Conservation (phyloP, 2,113 vertebrate species). For the Brienomyrus brachyistius region DNA sequence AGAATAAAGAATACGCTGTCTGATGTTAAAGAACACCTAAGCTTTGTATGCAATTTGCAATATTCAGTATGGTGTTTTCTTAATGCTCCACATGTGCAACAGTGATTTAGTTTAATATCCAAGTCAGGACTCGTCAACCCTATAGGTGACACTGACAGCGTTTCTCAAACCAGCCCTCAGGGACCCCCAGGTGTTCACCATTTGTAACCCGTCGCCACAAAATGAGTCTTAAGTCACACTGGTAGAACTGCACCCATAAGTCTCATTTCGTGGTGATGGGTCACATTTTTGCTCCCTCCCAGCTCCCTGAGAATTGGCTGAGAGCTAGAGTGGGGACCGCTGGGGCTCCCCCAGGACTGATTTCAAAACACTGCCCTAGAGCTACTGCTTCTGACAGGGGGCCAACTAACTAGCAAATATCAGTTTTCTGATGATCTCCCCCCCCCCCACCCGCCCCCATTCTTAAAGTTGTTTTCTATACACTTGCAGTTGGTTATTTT, state of each 20-base stretch:
- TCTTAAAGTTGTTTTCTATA: background rate
- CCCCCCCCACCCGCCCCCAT: background rate
- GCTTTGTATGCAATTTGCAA: background rate
- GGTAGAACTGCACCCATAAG: no score
- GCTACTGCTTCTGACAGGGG: no score
- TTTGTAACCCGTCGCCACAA: no score
- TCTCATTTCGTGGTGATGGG: no score
- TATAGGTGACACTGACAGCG: background rate
- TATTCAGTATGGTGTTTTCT: background rate
- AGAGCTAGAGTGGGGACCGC: background rate
- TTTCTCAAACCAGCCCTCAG: background rate
- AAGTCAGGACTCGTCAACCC: background rate
- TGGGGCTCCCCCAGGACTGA: no score
- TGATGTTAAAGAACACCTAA: background rate
- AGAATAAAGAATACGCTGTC: background rate
- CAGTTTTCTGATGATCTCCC: background rate
- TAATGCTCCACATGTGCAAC: background rate
- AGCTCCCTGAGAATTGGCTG: background rate
- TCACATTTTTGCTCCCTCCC: background rate
- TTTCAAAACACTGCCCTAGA: background rate
- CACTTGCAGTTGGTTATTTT: background rate
- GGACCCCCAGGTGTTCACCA: background rate
- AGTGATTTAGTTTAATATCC: background rate
- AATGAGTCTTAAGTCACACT: no score
- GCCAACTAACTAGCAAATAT: no score